Base-by-base conservation (phyloP, 2,113 vertebrate species). In the Lathamus discolor region DNA sequence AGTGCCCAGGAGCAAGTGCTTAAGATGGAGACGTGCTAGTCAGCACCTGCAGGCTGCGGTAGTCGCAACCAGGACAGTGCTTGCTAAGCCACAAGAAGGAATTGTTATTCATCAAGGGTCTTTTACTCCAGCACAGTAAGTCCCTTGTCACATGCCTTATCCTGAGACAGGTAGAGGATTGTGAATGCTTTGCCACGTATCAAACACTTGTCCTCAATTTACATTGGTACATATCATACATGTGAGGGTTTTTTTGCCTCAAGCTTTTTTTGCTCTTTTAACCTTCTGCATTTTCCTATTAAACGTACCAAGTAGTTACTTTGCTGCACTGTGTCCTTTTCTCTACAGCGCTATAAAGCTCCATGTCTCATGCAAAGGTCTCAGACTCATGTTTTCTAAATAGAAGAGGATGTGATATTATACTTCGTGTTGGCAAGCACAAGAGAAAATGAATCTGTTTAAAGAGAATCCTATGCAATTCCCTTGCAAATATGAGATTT, bases 401-500 rank as follows among this genome's bases (percentile, higher is more conserved):
- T 66, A 76, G 78, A 91, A 87, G 63, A 73, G 52, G 46, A 66
- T 70, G n/a, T 1, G 7, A 43, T 85, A 82, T 76, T 66, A 49
- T 41, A 81, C 64, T 83, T 49, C 35, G 33, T 14, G 5, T 25
- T 22, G 33, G 61, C 73, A 94, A 61, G 37, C 73, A 35, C 64
- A 61, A 61, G 52, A 86, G 73, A 64, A 75, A 88, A 95, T 35
- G 31, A 80, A 90, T 80, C 67, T 76, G 49, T 90, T 96, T 87
- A 49, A 94, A 95, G 79, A 95, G 54, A 93, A 83, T 73, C 70
- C 39, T 44, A 49, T 87, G 86, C 74, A 94, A 94, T 91, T 94
- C 95, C 94, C 93, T 91, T 93, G 94, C 85, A 97, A 96, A 91
- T 93, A 94, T 27, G 51, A 96, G 87, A 96, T 95, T 96, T 96